Percentiles rank a stretch among this genome's conserved stretches.
phyloP scores from a whole-genome alignment of 2,797 vertebrate genomes.

The Sebastes trivittatus region DNA sequence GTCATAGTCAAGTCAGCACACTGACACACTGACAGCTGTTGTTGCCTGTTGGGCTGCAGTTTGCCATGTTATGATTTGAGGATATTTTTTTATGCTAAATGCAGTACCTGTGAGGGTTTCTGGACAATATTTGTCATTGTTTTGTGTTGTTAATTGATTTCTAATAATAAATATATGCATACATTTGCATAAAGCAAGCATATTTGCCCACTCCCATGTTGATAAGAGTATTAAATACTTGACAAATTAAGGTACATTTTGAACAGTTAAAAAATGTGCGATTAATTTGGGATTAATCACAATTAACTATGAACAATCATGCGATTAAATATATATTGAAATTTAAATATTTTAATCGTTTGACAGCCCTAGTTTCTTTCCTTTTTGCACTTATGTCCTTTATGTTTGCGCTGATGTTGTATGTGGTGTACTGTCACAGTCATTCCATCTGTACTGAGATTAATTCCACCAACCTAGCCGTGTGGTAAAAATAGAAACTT shows the following conservation, averaged over 20 bases:
- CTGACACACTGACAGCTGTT: too few relatives aligned
- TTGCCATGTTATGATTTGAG: too few relatives aligned
- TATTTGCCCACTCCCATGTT: neutral
- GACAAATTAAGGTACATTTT: neutral
- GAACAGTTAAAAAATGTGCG: neutral
- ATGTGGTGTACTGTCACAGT: neutral
- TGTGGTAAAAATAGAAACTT: neutral
- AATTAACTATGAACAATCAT: too few relatives aligned
- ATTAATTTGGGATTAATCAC: neutral
- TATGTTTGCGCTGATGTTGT: neutral
- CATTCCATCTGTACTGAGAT: neutral
- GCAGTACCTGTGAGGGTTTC: too few relatives aligned
- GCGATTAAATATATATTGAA: too few relatives aligned
- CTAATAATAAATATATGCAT: too few relatives aligned
- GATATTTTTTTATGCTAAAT: too few relatives aligned
- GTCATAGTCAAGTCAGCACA: too few relatives aligned
- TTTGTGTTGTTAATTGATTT: too few relatives aligned
- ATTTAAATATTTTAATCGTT: neutral
- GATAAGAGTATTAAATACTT: neutral
- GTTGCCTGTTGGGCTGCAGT: fast-evolving
- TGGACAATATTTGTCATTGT: too few relatives aligned
- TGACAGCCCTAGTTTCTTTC: neutral
- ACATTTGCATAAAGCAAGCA: too few relatives aligned
- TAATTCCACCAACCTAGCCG: neutral
- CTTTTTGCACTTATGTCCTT: neutral